Evolutionary conservation across 37 sponge, comb jelly and placozoan genomes (phyloP).

Genomic region (Oscarella lobularis): DNA sequence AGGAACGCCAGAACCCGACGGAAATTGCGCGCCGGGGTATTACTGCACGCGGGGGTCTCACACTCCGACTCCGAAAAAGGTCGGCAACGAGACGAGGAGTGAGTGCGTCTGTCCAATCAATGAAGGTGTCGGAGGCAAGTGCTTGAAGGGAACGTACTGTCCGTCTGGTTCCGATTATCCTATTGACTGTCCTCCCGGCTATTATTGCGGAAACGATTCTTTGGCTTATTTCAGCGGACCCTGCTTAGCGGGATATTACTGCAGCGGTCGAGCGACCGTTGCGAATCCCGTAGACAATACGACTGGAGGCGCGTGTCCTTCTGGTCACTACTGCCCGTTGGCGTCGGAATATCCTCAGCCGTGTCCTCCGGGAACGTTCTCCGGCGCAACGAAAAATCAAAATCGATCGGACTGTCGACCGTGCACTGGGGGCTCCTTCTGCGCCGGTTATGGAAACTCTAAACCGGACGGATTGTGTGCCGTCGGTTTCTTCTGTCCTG

Average conservation of each 20-base stretch:
- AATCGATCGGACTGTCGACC: conserved; percentile 11
- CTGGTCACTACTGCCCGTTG: conserved; percentile 7
- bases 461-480: not conserved
- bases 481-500: conserved; percentile 25
- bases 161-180: conserved; percentile 11
- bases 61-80: too few species aligned
- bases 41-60: too few species aligned
- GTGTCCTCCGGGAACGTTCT: conserved; percentile 23
- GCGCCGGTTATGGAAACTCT: not conserved
- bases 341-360: not conserved
- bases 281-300: not conserved
- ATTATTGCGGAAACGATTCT: conserved; percentile 1
- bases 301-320: not conserved
- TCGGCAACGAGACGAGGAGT: not conserved
- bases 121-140: conserved; percentile 6
- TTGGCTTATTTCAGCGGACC: not conserved
- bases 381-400: not conserved
- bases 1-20: not conserved
- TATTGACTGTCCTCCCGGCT: conserved; percentile 11
- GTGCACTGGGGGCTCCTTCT: conserved; percentile 19
- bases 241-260: conserved; percentile 2
- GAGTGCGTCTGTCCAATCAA: not conserved
- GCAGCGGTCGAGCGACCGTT: not conserved
- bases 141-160: conserved; percentile 23
- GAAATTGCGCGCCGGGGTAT: not conserved